Conservation (phyloP, 2,888 invertebrate genomes). For the Luperina nickerlii region DNA sequence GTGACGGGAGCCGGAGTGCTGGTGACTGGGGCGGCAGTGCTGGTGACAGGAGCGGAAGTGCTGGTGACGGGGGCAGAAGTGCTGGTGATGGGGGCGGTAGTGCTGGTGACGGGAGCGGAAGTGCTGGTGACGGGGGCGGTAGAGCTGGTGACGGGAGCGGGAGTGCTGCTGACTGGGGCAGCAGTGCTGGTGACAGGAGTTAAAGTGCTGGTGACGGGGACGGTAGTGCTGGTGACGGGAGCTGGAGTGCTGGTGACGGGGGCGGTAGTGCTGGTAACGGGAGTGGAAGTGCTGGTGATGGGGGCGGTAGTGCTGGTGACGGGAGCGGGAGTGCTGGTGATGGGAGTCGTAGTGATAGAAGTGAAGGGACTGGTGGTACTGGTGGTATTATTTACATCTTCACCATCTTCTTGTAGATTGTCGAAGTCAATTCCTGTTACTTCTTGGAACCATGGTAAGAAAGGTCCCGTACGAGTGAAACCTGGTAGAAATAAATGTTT, state of each 20-base stretch:
- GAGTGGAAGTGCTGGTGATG: neutral
- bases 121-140: too few species aligned
- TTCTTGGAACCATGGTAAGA: constrained; percentile 79
- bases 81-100: too few species aligned
- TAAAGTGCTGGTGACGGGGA: too few species aligned
- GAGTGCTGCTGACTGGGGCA: too few species aligned
- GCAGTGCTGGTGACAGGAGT: too few species aligned
- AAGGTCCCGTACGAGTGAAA: constrained; percentile 83
- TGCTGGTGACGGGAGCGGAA: too few species aligned
- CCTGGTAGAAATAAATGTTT: constrained; percentile 67
- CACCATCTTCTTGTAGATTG: constrained; percentile 73
- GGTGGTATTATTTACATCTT: neutral
- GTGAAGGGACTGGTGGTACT: neutral
- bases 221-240: neutral
- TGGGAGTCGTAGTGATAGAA: neutral
- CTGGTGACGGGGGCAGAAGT: neutral
- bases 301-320: neutral
- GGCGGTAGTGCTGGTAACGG: neutral
- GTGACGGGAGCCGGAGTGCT: too few species aligned
- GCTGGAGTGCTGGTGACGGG: too few species aligned
- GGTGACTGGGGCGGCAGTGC: neutral
- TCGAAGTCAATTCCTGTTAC: constrained; percentile 83
- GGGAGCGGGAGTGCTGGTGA: neutral
- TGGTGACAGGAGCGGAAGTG: neutral
- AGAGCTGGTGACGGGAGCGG: too few species aligned